Percentiles rank a stretch among this genome's conserved stretches.
These are phyloP conservation scores for Aphidius gifuensis DNA, from an alignment of 1,140 invertebrate genomes.

Conservation along the genomic window DNA sequence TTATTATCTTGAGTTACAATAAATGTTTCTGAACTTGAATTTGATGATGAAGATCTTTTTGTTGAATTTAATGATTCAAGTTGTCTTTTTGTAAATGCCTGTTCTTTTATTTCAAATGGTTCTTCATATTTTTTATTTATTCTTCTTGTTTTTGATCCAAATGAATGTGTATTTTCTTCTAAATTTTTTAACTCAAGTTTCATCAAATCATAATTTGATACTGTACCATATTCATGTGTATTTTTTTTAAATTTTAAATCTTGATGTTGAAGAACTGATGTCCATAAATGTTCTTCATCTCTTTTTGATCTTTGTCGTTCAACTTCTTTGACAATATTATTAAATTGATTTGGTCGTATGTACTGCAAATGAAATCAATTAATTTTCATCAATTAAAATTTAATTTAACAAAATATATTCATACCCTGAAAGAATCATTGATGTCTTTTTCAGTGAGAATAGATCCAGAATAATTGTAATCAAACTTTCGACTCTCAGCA, in stretches of 20 bases:
- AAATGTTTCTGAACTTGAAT: slow-evolving; percentile 19
- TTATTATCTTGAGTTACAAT: slow-evolving; percentile 21
- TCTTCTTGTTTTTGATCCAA: not conserved
- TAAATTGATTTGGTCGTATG: slow-evolving; percentile 44
- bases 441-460: no score
- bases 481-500: no score
- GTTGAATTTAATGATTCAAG: slow-evolving; percentile 5
- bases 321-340: slow-evolving; percentile 44
- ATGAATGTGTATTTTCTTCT: not conserved
- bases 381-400: no score
- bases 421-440: no score
- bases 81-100: not conserved
- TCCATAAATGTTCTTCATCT: slow-evolving; percentile 42
- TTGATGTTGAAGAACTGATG: slow-evolving; percentile 36
- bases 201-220: slow-evolving; percentile 19
- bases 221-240: not conserved
- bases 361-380: slow-evolving; percentile 36
- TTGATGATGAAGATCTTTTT: not conserved
- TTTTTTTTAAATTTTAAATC: not conserved
- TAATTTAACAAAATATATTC: no score
- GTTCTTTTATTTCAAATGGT: not conserved
- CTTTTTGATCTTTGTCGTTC: slow-evolving; percentile 38
- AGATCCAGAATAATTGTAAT: no score
- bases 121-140: slow-evolving; percentile 27
- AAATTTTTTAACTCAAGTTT: slow-evolving; percentile 25